These are phyloP conservation scores for Tragelaphus imberbis DNA, from an alignment of 2,113 vertebrate species.

Conservation along the genomic window DNA sequence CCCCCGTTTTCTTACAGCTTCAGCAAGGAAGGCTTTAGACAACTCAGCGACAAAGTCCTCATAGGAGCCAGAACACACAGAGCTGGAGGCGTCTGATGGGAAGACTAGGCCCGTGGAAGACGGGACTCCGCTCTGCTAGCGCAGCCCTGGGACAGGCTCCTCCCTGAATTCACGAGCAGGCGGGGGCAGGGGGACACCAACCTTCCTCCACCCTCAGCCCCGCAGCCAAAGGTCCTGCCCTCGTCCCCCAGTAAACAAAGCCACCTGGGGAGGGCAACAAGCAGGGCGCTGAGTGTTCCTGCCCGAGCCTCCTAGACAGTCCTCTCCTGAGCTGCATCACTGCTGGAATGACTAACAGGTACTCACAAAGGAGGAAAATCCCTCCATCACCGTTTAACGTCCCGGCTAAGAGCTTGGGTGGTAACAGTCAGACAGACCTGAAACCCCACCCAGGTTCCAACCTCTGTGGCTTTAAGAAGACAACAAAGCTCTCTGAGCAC, in stretches of 20 bases:
- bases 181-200: too few species aligned
- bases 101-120: not conserved
- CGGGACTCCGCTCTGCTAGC: not conserved
- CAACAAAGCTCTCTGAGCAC: not conserved
- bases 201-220: not conserved
- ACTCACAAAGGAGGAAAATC: rapidly evolving
- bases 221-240: not conserved
- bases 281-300: not conserved
- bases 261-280: rapidly evolving
- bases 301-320: not conserved
- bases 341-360: rapidly evolving
- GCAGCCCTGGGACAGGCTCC: not conserved
- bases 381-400: rapidly evolving
- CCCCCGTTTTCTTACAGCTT: rapidly evolving
- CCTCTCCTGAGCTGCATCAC: rapidly evolving
- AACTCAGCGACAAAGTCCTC: rapidly evolving
- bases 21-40: not conserved
- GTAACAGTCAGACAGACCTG: not conserved
- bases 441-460: not conserved
- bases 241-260: rapidly evolving
- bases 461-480: not conserved
- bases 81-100: rapidly evolving
- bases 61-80: not conserved
- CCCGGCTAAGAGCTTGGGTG: rapidly evolving
- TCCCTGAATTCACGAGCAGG: too few species aligned